phyloP scores from a whole-genome alignment of 2,797 vertebrate genomes.

The Rhabdophis nuchalis region DNA sequence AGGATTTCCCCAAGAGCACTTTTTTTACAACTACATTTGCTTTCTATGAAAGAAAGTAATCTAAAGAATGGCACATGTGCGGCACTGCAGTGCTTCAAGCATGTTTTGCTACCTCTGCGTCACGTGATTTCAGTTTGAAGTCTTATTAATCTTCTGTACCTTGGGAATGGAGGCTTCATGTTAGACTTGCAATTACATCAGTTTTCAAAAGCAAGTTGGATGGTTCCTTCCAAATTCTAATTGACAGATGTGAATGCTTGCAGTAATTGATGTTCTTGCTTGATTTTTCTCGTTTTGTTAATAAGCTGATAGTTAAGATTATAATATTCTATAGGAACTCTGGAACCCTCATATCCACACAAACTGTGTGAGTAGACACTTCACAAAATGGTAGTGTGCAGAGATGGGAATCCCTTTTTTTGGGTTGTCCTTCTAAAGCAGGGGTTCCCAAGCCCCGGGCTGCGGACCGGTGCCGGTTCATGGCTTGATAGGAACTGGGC shows the following conservation, averaged over 20 bases:
- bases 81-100: conserved; percentile 16
- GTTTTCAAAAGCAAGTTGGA: conserved; percentile 69
- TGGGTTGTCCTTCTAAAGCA: neutral
- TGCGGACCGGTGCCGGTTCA: too few species aligned
- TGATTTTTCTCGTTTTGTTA: conserved; percentile 54
- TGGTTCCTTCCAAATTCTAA: conserved; percentile 52
- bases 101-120: conserved; percentile 60
- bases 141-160: conserved; percentile 66
- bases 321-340: conserved; percentile 26
- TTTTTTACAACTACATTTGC: conserved; percentile 58
- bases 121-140: conserved; percentile 73
- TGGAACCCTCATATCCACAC: conserved; percentile 12
- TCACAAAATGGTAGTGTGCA: neutral
- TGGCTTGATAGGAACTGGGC: too few species aligned
- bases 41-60: conserved; percentile 67
- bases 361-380: neutral
- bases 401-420: neutral
- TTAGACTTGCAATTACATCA: conserved; percentile 70
- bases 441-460: too few species aligned
- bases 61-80: conserved; percentile 54
- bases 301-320: conserved; percentile 62
- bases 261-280: conserved; percentile 59
- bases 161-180: conserved; percentile 70
- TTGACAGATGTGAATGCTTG: conserved; percentile 65
- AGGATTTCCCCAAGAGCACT: conserved; percentile 29